Base-by-base conservation (phyloP, 2,888 invertebrate genomes). In the Melanotus villosus region DNA sequence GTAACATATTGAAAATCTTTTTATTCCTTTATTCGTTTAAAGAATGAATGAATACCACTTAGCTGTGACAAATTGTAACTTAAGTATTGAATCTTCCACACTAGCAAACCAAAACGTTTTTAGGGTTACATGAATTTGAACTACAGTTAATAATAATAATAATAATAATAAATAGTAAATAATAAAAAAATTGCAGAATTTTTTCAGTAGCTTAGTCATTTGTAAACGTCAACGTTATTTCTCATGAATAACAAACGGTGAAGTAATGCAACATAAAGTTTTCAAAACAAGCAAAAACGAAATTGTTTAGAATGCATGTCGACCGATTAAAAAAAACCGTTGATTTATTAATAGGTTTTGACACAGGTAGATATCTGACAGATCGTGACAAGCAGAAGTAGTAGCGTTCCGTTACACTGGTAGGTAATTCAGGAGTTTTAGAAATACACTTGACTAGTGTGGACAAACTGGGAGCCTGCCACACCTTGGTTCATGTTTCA, bases 401-500 rank as follows among this genome's bases (percentile, higher is more conserved):
- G 41, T 56, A 63, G 67, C 66, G 56, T 57, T 65, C 60, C 70
- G 72, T 66, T 68, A 66, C 26, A 23, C 26, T 54, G 54, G 54
- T 60, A 23, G 52, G 63, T 62, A 65, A 67, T 67, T 67, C 70
- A 64, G 70, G 26, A 63, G 67, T 67, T 65, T 62, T 63, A 68
- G 62, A 70, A 68, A 69, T 60, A 52, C 60, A 60, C 65, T 68
- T 70, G 71, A 71, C 73, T 43, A 32, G 73, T 66, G 70, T 52
- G 58, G 62, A 72, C 73, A 74, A 74, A 75, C 75, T 67, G 68
- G 67, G 68, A 66, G 65, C 68, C n/a, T 32, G 73, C 70, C 75
- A 73, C 75, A 69, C 75, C 75, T 71, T 69, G 41, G 59, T 68
- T 73, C 63, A 69, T 69, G 75, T 75, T 75, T 72, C 73, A 74